These are phyloP conservation scores for Oasisia sp. DNA, from an alignment of 2,888 invertebrate species.

Conservation along the genomic window DNA sequence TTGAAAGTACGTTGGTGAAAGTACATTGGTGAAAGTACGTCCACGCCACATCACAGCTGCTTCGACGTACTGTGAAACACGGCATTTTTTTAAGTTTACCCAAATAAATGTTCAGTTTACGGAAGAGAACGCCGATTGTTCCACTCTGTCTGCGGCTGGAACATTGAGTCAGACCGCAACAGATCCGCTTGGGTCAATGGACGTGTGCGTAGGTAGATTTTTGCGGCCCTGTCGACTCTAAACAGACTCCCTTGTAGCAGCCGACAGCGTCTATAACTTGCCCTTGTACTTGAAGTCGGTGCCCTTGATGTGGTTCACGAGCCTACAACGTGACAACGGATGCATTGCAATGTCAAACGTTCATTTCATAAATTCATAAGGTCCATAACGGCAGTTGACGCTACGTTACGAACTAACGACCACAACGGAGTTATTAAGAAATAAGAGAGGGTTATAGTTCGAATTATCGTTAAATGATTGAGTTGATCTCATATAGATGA, in stretches of 20 bases:
- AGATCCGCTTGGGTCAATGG: neutral
- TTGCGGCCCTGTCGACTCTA: neutral
- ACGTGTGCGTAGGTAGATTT: neutral
- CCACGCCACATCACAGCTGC: neutral
- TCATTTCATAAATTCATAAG: neutral
- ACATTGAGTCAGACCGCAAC: neutral
- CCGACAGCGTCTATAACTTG: constrained; percentile 27
- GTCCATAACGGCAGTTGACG: too few species aligned
- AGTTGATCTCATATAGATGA: too few species aligned
- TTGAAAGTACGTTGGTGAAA: neutral
- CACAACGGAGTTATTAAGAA: too few species aligned
- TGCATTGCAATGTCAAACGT: neutral
- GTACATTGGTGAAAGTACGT: neutral
- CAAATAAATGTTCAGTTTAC: neutral
- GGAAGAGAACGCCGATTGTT: neutral
- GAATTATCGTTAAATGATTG: too few species aligned
- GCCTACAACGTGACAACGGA: constrained; percentile 23
- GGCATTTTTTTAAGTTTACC: neutral
- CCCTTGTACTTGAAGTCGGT: constrained; percentile 37
- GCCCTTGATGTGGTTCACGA: constrained; percentile 37
- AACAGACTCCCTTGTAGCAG: neutral
- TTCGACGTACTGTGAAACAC: neutral
- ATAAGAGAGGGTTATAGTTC: too few species aligned
- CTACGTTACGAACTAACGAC: too few species aligned
- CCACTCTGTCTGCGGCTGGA: neutral